A percentile compares a stretch with the other conserved stretches of the same genome.
Evolutionary conservation across 2,888 invertebrate genomes (phyloP).

Genomic region (Antitype chi): DNA sequence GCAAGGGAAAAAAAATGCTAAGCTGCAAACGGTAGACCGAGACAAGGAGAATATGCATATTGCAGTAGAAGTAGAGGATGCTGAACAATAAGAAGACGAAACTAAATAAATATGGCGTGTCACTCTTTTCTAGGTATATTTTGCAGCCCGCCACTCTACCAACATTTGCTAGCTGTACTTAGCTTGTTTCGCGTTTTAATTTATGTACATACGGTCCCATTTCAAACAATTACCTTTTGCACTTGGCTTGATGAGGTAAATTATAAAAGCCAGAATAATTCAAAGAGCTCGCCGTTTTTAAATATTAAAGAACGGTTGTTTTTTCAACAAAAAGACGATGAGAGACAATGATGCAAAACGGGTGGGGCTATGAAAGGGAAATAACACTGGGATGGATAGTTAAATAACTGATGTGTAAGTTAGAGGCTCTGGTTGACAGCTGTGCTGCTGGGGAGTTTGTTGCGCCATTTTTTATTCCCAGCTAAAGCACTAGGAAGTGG

Average conservation of each 20-base stretch:
- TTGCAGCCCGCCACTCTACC: constrained; percentile 6
- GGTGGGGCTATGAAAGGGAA: background rate
- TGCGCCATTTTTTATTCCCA: too few relatives aligned
- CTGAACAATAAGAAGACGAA: background rate
- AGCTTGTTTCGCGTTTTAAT: constrained; percentile 58
- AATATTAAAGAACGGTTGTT: constrained; percentile 11
- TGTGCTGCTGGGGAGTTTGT: background rate
- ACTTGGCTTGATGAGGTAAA: constrained; percentile 52
- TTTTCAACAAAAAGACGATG: background rate
- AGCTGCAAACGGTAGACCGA: background rate
- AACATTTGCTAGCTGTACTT: constrained; percentile 18
- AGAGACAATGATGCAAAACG: background rate
- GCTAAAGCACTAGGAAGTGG: too few relatives aligned
- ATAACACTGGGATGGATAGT: background rate
- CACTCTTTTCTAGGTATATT: background rate
- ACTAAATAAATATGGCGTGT: background rate
- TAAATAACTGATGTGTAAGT: background rate
- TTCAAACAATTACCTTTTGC: constrained; percentile 61
- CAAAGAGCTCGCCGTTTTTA: constrained; percentile 14
- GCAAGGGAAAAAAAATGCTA: background rate
- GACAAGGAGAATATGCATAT: background rate
- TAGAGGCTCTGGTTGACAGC: background rate
- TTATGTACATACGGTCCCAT: constrained; percentile 56
- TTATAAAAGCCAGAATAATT: constrained; percentile 51
- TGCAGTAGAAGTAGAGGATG: background rate